Evolutionary conservation across 2,797 vertebrate species (phyloP), one percentile per base, ranked within the genome.

Genomic region (Propithecus deckenii): DNA sequence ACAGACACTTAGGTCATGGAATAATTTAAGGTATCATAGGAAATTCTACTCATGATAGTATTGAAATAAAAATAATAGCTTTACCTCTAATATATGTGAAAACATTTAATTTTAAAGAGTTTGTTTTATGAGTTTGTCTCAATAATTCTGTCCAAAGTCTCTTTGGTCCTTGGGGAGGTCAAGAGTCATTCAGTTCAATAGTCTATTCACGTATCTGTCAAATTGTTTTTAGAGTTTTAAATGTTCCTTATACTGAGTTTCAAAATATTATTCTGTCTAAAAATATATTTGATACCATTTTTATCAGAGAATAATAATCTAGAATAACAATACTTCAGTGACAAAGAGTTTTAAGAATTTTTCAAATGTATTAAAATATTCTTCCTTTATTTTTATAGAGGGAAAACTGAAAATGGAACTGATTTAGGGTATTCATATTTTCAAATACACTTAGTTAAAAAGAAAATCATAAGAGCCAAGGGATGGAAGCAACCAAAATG

Each of bases 291-390:
- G 32, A 30, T 76, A n/a, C 57, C 15, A 32, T 74, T 61, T 55
- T 76, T 88, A 41, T 46, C 55, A 95, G 38, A 83, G 14, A 90
- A 46, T 74, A 72, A 65, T 12, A 90, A 90, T 71, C 61, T 89
- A 89, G 15, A 91, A 89, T 67, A 83, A 89, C 57, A 25, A 96
- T 52, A 0, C 52, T 67, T 80, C 76, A 93, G 23, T 61, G 75
- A 88, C 52, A 71, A 91, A 55, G 9, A 83, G 0, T 69, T 93
- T 84, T 50, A 71, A 89, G 17, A 95, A 72, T 8, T 74, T 89
- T 94, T 84, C 63, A 93, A 92, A 41, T 65, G 11, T 46, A 63
- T 69, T 83, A 87, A 88, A 89, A 92, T 80, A 78, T 32, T 46
- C 46, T 89, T 61, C n/a, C 8, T 91, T 89, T 28, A 86, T 25